phyloP scores from a whole-genome alignment of 2,113 vertebrate species.

The Pangasianodon gigas region DNA sequence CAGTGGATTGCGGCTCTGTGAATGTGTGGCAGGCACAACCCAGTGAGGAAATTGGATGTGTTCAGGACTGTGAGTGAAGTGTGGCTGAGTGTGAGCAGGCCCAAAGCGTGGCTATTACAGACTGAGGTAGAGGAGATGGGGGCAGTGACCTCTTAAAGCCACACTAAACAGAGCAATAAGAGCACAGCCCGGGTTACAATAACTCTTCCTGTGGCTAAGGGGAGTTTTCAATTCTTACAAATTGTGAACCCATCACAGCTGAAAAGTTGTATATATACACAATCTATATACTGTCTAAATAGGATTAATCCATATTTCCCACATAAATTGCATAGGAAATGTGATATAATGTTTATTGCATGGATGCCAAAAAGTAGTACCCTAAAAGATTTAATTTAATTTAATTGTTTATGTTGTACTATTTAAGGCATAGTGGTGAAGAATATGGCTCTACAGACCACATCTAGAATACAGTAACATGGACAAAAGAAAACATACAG shows the following conservation, averaged over 20 bases:
- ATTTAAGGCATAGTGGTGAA: conserved; percentile 8
- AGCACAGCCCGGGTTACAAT: conserved; percentile 51
- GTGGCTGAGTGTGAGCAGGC: conserved; percentile 38
- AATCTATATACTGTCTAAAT: background rate
- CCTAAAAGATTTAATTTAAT: background rate
- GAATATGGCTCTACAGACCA: conserved; percentile 22
- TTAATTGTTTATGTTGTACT: background rate
- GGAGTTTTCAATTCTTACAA: conserved; percentile 20
- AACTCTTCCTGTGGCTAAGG: conserved; percentile 39
- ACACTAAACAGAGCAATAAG: conserved; percentile 58
- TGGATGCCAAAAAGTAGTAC: background rate
- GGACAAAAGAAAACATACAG: background rate
- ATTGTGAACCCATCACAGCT: background rate
- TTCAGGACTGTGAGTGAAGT: conserved; percentile 45
- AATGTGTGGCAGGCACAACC: conserved; percentile 40
- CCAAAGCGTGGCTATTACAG: conserved; percentile 52
- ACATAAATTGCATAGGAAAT: background rate
- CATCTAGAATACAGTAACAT: conserved; percentile 16
- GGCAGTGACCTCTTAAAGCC: conserved; percentile 55
- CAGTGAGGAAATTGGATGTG: conserved; percentile 52
- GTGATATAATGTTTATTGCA: conserved; percentile 7
- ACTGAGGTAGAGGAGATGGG: conserved; percentile 47
- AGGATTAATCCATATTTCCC: background rate
- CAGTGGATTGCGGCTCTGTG: conserved; percentile 25
- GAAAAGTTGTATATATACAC: background rate